Base-by-base conservation (phyloP, 2,113 vertebrate species). In the Gambusia affinis region DNA sequence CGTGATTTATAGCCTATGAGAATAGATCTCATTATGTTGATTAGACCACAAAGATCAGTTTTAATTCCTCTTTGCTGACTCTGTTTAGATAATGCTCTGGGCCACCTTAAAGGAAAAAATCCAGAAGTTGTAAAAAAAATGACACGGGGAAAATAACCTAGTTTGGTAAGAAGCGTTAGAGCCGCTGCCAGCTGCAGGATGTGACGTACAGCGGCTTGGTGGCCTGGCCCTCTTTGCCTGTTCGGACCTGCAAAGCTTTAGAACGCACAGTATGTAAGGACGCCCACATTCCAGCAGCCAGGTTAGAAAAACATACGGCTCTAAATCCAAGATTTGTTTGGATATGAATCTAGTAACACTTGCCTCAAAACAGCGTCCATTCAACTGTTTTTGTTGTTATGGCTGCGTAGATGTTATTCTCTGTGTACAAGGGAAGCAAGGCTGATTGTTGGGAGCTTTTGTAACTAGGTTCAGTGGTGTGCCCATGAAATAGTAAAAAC, bases 231-330 rank as follows among this genome's bases (percentile, higher is more conserved):
- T 65, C 78, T 70, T 37, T 68, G 79, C 86, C 29, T 90, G 91
- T 84, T 80, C 67, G 51, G 42, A 81, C 87, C 72, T 88, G 90
- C 72, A 81, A 51, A 68, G 4, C 74, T 42, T 73, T 29, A 63
- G 44, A 64, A 78, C 15, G 39, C 12, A 33, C 27, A 7, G 15
- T 12, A 31, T 76, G 51, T 44, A 73, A 54, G 79, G 70, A 82
- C 80, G 74, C 91, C 89, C 86, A 86, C 89, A 87, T 92, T 91
- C 91, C 87, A 84, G 54, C 68, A 84, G 76, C 69, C 51, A 70
- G 64, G 76, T 74, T 61, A 76, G 61, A 54, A 80, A 79, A 73
- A 68, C 75, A 80, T 67, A 35, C 4, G 3, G 73, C 54, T 28
- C 70, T 75, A 66, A 69, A 60, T 51, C 15, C 65, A 76, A 67